Percentiles rank a stretch among this genome's conserved stretches.
phyloP scores from a whole-genome alignment of 2,888 invertebrate genomes.

The Alitta virens region DNA sequence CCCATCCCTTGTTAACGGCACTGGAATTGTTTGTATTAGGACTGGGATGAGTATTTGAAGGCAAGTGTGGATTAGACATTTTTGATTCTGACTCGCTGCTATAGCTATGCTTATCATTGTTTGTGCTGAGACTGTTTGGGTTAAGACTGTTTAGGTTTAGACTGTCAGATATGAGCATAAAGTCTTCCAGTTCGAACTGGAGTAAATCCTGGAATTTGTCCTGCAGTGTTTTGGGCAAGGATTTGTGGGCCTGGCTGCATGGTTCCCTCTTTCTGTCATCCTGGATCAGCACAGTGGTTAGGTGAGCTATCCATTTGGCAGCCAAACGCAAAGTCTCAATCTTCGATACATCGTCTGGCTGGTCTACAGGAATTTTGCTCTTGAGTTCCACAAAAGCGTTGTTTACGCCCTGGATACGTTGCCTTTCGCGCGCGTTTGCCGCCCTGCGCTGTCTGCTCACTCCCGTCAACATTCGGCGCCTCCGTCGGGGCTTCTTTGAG shows the following conservation, averaged over 20 bases:
- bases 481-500: slow-evolving; percentile 8
- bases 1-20: too few relatives aligned
- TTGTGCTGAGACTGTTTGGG: too few relatives aligned
- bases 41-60: too few relatives aligned
- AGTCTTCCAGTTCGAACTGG: slow-evolving; percentile 16
- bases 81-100: too few relatives aligned
- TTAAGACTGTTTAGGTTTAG: too few relatives aligned
- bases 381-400: slow-evolving; percentile 17
- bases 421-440: slow-evolving; percentile 18
- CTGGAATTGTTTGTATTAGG: too few relatives aligned
- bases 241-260: neutral
- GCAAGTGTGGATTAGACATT: too few relatives aligned
- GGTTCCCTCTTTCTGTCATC: slow-evolving; percentile 11
- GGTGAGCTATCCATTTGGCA: slow-evolving; percentile 21
- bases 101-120: too few relatives aligned
- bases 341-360: slow-evolving; percentile 20
- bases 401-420: slow-evolving; percentile 18
- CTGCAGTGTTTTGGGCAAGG: slow-evolving; percentile 4
- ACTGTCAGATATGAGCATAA: slow-evolving; percentile 1
- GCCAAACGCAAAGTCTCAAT: slow-evolving; percentile 17
- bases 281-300: slow-evolving; percentile 18
- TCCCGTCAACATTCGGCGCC: slow-evolving; percentile 18
- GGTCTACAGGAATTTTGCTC: slow-evolving; percentile 7
- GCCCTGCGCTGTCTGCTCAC: slow-evolving; percentile 19
- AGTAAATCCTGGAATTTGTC: slow-evolving; percentile 6